Conservation (phyloP, 2,113 vertebrate species). For the Ictalurus punctatus region DNA sequence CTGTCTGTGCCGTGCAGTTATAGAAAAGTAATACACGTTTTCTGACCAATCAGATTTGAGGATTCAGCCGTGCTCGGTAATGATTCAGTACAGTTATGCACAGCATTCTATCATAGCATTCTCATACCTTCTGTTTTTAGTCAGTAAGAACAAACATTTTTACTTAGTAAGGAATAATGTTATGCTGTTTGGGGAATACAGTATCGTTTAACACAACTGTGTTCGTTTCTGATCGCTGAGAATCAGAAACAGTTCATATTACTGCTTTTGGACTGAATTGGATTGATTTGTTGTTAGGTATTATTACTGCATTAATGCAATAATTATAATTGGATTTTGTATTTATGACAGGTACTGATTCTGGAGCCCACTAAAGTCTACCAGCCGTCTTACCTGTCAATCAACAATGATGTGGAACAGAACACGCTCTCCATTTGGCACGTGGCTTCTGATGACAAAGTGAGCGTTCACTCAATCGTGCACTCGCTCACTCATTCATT, state of each 20-base stretch:
- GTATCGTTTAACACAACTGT: neutral
- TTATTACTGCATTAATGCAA: neutral
- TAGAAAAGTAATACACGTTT: neutral
- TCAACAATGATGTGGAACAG: slow-evolving; percentile 94
- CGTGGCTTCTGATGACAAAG: slow-evolving; percentile 92
- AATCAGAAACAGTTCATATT: neutral
- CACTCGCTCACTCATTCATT: neutral
- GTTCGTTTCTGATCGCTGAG: neutral
- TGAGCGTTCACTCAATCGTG: slow-evolving; percentile 54
- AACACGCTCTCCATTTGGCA: slow-evolving; percentile 97
- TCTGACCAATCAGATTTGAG: neutral
- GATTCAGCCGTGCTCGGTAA: neutral
- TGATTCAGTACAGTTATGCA: neutral
- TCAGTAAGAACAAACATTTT: neutral
- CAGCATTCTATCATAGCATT: neutral
- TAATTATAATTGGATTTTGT: slow-evolving; percentile 5
- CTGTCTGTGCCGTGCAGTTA: neutral
- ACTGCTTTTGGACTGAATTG: neutral
- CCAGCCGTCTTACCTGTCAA: slow-evolving; percentile 93
- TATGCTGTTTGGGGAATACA: neutral
- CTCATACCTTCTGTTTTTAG: neutral
- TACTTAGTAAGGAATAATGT: neutral
- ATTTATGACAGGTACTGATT: slow-evolving; percentile 85
- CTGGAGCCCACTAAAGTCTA: slow-evolving; percentile 97
- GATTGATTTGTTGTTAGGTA: too few species aligned